Evolutionary conservation across 2,888 invertebrate genomes (phyloP).

Genomic region (Balanococcus diminutus): DNA sequence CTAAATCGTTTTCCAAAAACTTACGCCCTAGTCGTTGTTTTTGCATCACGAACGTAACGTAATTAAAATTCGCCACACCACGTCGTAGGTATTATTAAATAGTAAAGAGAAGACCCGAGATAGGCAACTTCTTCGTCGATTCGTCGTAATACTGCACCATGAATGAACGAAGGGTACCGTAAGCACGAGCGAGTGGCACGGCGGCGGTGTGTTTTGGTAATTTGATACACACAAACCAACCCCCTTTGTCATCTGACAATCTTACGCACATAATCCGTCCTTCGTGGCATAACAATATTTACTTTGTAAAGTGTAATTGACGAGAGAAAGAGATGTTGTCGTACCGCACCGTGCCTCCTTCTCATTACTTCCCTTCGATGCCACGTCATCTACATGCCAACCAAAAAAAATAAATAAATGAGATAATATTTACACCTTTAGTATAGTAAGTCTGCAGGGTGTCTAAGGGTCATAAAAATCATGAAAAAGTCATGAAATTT

Average conservation of each 20-base stretch:
- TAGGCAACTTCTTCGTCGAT: too few species aligned
- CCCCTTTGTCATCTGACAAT: not conserved
- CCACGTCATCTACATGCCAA: too few species aligned
- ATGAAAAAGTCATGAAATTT: too few species aligned
- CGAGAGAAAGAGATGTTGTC: not conserved
- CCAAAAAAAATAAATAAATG: too few species aligned
- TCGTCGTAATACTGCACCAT: too few species aligned
- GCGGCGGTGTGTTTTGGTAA: not conserved
- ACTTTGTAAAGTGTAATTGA: not conserved
- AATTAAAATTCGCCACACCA: conserved; percentile 3
- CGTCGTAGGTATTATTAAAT: not conserved
- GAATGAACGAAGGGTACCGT: not conserved
- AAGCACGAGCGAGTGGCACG: not conserved
- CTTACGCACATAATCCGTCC: not conserved
- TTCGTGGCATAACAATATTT: not conserved
- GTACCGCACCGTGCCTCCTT: not conserved
- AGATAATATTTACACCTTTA: too few species aligned
- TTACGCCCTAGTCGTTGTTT: not conserved
- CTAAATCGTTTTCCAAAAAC: not conserved
- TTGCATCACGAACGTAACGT: not conserved
- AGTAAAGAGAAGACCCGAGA: too few species aligned
- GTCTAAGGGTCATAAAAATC: too few species aligned
- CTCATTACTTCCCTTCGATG: not conserved
- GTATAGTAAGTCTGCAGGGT: too few species aligned
- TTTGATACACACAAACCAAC: not conserved